Conservation (phyloP, 1,140 invertebrate species). For the Lasaia peninsularis region DNA sequence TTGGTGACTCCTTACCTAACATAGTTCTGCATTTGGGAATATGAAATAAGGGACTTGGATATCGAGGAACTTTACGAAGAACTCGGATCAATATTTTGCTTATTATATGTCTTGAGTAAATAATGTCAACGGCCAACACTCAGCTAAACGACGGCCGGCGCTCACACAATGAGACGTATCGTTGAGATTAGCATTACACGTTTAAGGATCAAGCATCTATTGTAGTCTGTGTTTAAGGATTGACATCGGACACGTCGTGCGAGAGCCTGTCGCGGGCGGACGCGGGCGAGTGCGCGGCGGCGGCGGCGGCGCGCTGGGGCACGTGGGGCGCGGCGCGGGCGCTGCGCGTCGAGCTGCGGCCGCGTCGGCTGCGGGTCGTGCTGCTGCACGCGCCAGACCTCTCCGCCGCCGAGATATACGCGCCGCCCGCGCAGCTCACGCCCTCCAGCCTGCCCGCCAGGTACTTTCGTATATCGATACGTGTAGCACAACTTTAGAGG, state of each 20-base stretch:
- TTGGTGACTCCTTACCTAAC: no score
- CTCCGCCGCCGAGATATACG: slow-evolving; percentile 77
- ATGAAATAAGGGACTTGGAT: no score
- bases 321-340: slow-evolving; percentile 85
- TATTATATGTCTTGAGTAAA: no score
- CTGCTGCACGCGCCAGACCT: slow-evolving; percentile 85
- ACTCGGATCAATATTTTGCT: no score
- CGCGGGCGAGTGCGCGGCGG: slow-evolving; percentile 78
- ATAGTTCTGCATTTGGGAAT: no score
- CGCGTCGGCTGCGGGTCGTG: slow-evolving; percentile 85
- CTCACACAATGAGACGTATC: no score
- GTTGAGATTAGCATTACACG: no score
- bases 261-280: slow-evolving; percentile 53
- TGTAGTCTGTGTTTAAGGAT: slow-evolving; percentile 30
- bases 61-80: no score
- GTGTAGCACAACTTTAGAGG: no score
- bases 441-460: slow-evolving; percentile 59
- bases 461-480: slow-evolving; percentile 26
- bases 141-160: no score
- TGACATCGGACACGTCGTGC: slow-evolving; percentile 68
- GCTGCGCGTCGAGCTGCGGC: slow-evolving; percentile 81
- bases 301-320: slow-evolving; percentile 77
- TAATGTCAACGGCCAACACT: no score
- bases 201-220: no score
- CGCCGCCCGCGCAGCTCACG: slow-evolving; percentile 53